These are phyloP conservation scores for Cephus pulcher DNA, from an alignment of 2,888 invertebrate species.

Conservation along the genomic window DNA sequence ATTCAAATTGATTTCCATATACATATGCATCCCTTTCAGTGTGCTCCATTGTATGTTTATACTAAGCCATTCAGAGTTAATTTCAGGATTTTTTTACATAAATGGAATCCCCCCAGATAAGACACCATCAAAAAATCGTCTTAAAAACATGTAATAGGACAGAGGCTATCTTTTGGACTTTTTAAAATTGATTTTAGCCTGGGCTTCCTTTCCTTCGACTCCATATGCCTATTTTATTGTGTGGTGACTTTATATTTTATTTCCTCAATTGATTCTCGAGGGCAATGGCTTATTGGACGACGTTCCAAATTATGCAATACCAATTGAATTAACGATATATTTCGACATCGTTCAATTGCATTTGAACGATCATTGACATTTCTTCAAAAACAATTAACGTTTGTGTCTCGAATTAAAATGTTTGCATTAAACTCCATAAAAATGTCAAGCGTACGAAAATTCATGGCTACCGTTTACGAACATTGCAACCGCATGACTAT, in stretches of 20 bases:
- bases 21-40: conserved; percentile 35
- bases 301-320: not conserved
- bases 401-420: not conserved
- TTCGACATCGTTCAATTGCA: not conserved
- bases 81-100: conserved; percentile 22
- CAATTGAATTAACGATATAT: not conserved
- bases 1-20: conserved; percentile 49
- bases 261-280: not conserved
- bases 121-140: too few relatives aligned
- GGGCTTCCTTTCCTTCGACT: not conserved
- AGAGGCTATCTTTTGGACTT: too few relatives aligned
- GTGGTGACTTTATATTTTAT: not conserved
- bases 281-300: not conserved
- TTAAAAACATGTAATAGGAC: too few relatives aligned
- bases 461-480: not conserved
- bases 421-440: not conserved
- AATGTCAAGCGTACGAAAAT: not conserved
- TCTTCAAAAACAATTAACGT: not conserved
- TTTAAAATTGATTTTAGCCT: too few relatives aligned
- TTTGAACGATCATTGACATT: not conserved
- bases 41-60: conserved; percentile 58
- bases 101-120: not conserved
- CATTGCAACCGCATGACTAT: not conserved
- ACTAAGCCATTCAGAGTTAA: conserved; percentile 29
- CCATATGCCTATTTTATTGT: not conserved